A percentile compares a stretch with the other conserved stretches of the same genome.
These are phyloP conservation scores for Noctua pronuba DNA, from an alignment of 2,888 invertebrate genomes.

Conservation along the genomic window DNA sequence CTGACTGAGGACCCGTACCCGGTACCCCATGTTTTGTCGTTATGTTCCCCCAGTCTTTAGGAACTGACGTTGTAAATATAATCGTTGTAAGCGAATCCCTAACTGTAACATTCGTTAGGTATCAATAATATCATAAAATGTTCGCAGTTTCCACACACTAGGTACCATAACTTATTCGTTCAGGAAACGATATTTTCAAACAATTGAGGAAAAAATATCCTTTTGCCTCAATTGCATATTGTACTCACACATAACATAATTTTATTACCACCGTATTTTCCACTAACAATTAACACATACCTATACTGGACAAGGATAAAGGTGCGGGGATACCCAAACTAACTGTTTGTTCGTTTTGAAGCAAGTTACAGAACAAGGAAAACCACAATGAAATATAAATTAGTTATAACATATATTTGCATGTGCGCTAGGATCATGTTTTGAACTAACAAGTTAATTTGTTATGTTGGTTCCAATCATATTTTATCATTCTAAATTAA, in stretches of 20 bases:
- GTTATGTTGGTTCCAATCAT: background rate
- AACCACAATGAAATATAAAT: background rate
- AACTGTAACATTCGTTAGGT: too few species aligned
- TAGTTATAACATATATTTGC: background rate
- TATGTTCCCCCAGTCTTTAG: background rate
- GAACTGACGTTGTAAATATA: background rate
- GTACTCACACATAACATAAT: too few species aligned
- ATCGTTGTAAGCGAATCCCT: background rate
- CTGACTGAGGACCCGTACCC: background rate
- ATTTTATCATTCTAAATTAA: background rate
- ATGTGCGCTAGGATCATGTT: too few species aligned
- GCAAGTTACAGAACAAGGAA: background rate
- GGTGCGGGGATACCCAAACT: background rate
- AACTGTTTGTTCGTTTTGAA: background rate
- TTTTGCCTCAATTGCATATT: too few species aligned
- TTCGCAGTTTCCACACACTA: too few species aligned
- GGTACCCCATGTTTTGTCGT: background rate
- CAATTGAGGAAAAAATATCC: background rate
- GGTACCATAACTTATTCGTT: background rate
- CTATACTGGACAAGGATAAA: conserved; percentile 12
- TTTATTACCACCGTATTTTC: background rate
- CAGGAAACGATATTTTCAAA: background rate
- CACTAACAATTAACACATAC: background rate
- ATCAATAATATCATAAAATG: too few species aligned
- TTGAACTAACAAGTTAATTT: background rate